Base-by-base conservation (phyloP, 2,888 invertebrate genomes). In the Notodonta ziczac region DNA sequence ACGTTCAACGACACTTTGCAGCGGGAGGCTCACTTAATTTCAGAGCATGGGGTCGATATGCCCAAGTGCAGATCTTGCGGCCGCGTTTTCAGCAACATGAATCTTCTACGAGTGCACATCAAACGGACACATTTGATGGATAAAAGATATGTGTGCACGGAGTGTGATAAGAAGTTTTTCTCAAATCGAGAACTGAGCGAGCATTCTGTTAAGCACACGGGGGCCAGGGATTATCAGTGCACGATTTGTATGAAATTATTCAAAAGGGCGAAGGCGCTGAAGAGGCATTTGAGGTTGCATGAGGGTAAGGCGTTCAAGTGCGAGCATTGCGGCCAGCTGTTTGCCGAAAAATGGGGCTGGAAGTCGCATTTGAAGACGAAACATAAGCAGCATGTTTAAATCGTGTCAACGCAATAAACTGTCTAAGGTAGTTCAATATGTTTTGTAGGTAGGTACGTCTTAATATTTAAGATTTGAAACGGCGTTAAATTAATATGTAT, bases 101-200 rank as follows among this genome's bases (percentile, higher is more conserved):
- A 42, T 2, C 16, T 44, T 4, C 14, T 56, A 7, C 8, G 44
- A 44, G 12, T 44, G 8, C 56, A 56, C 24, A 14, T 56, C 10
- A 56, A 44, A 12, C 9, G 56, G 10, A 44, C 40, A 0, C 56
- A 56, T 24, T 44, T 56, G 44, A 56, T 56, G 56, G 56, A 56
- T 12, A 56, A 44, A 13, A 8, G 56, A 3, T 16, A 56, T 12
- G 56, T 12, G 4, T 56, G 56, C 12, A 13, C 56, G 44, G 16
- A 44, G 24, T 56, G 56, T 24, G 56, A 56, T 12, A 56, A 16
- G 56, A 56, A 44, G 56, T 56, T 56, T 24, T 56, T 56, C 44
- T 16, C 40, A 10, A 44, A 24, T 1, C 42, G 12, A 12, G 42
- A 56, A 9, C 7, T 56, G 24, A 44, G 24, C 8, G 24, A 44